Percentiles rank a stretch among this genome's conserved stretches.
Evolutionary conservation across 2,888 invertebrate species (phyloP).

Genomic region (Leuctra nigra): DNA sequence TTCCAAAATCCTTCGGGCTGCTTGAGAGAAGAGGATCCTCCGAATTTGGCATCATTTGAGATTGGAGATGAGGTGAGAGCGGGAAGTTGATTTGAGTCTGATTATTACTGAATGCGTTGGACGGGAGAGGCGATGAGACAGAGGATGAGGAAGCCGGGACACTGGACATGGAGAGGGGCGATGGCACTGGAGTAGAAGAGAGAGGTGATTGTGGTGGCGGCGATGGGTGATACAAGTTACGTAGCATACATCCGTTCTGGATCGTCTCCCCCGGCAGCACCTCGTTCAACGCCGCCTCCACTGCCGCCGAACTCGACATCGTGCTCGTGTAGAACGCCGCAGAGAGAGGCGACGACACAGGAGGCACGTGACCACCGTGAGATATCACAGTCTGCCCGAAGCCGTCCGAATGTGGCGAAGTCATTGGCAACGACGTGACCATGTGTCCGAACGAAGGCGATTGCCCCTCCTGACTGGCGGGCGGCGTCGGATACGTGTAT

Average conservation of each 20-base stretch:
- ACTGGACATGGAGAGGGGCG: slow-evolving; percentile 40
- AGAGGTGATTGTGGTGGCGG: slow-evolving; percentile 40
- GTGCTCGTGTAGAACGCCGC: slow-evolving; percentile 78
- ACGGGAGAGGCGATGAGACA: slow-evolving; percentile 37
- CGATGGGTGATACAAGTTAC: slow-evolving; percentile 36
- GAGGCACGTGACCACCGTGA: slow-evolving; percentile 35
- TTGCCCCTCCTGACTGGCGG: slow-evolving; percentile 79
- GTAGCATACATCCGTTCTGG: background rate
- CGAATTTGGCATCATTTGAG: slow-evolving; percentile 82
- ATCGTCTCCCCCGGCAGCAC: slow-evolving; percentile 52
- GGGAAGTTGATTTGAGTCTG: slow-evolving; percentile 39
- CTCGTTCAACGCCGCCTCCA: slow-evolving; percentile 79
- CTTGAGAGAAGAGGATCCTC: slow-evolving; percentile 80
- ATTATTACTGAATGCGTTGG: slow-evolving; percentile 40
- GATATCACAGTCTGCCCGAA: slow-evolving; percentile 38
- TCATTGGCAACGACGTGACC: slow-evolving; percentile 40
- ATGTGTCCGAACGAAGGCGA: slow-evolving; percentile 46
- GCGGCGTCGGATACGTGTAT: slow-evolving; percentile 73
- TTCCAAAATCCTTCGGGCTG: slow-evolving; percentile 67
- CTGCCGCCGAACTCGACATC: slow-evolving; percentile 80
- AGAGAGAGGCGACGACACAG: slow-evolving; percentile 64
- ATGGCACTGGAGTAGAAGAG: slow-evolving; percentile 50
- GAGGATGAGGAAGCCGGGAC: slow-evolving; percentile 36
- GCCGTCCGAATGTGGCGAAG: slow-evolving; percentile 40
- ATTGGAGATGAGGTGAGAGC: slow-evolving; percentile 50